phyloP scores from a whole-genome alignment of 2,797 vertebrate genomes.

The Smutsia temminckii region DNA sequence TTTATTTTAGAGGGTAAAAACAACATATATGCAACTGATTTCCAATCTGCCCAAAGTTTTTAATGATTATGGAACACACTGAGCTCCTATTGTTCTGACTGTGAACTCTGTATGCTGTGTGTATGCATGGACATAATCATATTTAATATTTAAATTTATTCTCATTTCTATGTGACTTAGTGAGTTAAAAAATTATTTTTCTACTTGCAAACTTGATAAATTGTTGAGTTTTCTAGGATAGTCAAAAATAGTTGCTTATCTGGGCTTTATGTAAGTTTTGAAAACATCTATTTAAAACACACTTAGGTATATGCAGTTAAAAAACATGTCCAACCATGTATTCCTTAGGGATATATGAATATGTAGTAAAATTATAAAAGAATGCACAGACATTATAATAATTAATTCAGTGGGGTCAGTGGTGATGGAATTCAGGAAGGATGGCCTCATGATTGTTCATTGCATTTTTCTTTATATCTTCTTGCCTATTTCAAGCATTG shows the following conservation, averaged over 20 bases:
- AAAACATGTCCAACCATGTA: neutral
- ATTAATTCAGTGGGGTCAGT: neutral
- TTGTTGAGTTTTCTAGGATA: neutral
- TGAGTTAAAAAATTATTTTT: conserved; percentile 26
- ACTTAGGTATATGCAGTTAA: neutral
- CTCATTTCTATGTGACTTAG: neutral
- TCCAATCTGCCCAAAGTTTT: neutral
- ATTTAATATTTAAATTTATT: conserved; percentile 1
- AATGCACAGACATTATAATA: neutral
- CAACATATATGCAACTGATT: neutral
- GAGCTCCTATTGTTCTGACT: neutral
- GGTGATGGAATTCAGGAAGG: neutral
- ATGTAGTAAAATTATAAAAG: neutral
- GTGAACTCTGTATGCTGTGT: neutral
- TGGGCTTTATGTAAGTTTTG: neutral
- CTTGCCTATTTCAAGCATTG: neutral
- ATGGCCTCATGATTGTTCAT: neutral
- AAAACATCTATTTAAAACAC: conserved; percentile 33
- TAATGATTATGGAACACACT: neutral
- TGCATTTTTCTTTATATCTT: neutral
- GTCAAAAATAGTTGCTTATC: conserved; percentile 22
- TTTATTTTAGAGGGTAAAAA: neutral
- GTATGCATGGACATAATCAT: neutral
- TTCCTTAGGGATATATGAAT: neutral
- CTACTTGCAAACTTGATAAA: neutral